A percentile compares a stretch with the other conserved stretches of the same genome.
These are phyloP conservation scores for Thermophis baileyi DNA, from an alignment of 2,113 vertebrate species.

Conservation along the genomic window DNA sequence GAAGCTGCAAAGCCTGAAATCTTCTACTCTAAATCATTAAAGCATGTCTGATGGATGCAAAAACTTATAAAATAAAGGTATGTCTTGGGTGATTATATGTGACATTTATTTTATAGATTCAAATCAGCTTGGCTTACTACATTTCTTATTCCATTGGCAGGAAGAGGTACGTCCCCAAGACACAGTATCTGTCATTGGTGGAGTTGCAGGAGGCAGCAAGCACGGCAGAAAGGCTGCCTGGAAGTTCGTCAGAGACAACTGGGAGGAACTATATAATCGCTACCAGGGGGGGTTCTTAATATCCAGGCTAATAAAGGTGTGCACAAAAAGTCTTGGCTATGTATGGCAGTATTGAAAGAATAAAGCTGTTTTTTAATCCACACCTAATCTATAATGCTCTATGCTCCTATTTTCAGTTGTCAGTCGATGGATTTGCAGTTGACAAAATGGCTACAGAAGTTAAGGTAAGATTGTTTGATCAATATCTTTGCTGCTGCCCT, in stretches of 20 bases:
- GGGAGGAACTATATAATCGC: conserved; percentile 96
- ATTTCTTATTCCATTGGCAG: conserved; percentile 53
- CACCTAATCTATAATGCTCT: background rate
- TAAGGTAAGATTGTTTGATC: conserved; percentile 78
- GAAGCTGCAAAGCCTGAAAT: too few species aligned
- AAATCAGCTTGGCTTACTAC: accelerated
- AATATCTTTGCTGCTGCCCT: background rate
- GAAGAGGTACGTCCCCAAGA: conserved; percentile 98
- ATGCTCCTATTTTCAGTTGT: conserved; percentile 72
- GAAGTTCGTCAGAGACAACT: conserved; percentile 96
- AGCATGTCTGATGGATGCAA: too few species aligned
- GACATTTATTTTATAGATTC: accelerated
- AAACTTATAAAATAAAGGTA: background rate
- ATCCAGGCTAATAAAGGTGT: conserved; percentile 95
- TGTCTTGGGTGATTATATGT: too few species aligned
- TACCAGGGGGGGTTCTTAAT: conserved; percentile 98
- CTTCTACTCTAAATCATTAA: too few species aligned
- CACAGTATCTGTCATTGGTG: conserved; percentile 94
- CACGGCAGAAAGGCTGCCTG: conserved; percentile 94
- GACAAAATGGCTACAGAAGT: conserved; percentile 97
- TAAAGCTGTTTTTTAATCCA: accelerated
- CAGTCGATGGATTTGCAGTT: conserved; percentile 92
- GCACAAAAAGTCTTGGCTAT: background rate
- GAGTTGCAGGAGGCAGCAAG: conserved; percentile 93
- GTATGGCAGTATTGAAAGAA: accelerated